Percentiles rank a stretch among this genome's conserved stretches.
phyloP scores from a whole-genome alignment of 2,113 vertebrate genomes.

The Leucosticte australis region DNA sequence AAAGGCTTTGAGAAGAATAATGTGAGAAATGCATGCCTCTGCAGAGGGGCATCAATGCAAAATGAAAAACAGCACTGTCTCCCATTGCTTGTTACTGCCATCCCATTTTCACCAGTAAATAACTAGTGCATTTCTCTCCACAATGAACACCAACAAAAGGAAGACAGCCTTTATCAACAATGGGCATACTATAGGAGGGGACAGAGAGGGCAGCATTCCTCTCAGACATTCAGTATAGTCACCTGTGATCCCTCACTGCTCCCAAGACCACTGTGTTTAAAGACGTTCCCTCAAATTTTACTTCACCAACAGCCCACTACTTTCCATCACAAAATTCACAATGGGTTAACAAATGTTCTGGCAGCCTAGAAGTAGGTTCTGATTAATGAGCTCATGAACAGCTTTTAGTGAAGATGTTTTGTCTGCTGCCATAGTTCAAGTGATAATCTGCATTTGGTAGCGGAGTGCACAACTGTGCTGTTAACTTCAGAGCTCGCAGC shows the following conservation, averaged over 20 bases:
- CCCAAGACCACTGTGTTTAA: neutral
- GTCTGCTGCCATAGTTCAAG: neutral
- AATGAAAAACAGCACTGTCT: conserved; percentile 74
- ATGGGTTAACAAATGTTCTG: neutral
- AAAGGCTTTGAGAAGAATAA: conserved; percentile 75
- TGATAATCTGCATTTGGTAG: neutral
- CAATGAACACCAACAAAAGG: conserved; percentile 54
- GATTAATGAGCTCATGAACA: neutral
- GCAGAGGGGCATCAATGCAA: conserved; percentile 63
- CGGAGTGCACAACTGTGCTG: neutral
- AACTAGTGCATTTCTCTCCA: conserved; percentile 60
- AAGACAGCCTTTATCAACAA: conserved; percentile 18
- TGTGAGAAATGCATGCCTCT: conserved; percentile 74
- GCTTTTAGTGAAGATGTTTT: neutral
- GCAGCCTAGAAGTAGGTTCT: neutral
- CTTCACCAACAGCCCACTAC: neutral
- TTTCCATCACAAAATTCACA: neutral
- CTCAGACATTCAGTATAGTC: neutral
- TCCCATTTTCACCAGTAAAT: conserved; percentile 72
- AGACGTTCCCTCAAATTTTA: neutral
- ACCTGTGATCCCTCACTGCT: neutral
- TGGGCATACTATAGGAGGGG: neutral
- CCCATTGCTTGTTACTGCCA: conserved; percentile 64
- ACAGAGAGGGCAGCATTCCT: conserved; percentile 4
- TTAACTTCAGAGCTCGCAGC: neutral